phyloP scores from a whole-genome alignment of 1,140 invertebrate genomes.

The Cotesia typhae region DNA sequence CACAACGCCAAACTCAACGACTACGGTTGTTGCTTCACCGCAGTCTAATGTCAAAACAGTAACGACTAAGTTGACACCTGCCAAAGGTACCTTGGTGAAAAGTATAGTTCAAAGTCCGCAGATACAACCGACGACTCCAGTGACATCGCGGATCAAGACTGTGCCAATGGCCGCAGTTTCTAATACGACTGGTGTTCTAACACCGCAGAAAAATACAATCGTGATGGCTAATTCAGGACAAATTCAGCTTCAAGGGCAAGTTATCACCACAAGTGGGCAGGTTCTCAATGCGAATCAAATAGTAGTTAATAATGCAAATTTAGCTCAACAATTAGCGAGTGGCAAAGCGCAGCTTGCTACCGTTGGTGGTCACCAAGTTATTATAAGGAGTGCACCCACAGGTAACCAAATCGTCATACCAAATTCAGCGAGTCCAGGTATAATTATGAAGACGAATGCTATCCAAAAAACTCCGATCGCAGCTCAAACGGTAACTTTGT shows the following conservation, averaged over 20 bases:
- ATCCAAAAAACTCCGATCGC: conserved; percentile 21
- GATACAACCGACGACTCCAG: conserved; percentile 48
- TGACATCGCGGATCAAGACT: conserved; percentile 48
- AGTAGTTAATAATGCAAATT: conserved; percentile 76
- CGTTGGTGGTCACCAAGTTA: conserved; percentile 83
- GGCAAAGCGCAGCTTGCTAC: conserved; percentile 85
- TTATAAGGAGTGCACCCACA: conserved; percentile 73
- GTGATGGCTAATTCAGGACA: conserved; percentile 60
- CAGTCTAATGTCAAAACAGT: conserved; percentile 30
- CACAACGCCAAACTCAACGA: conserved; percentile 34
- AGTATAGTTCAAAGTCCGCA: conserved; percentile 51
- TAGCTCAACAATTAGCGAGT: conserved; percentile 79
- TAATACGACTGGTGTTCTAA: conserved; percentile 40
- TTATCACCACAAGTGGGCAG: conserved; percentile 62
- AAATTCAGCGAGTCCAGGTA: conserved; percentile 57
- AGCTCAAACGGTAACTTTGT: background rate
- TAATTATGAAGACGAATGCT: conserved; percentile 56
- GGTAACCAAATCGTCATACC: conserved; percentile 73
- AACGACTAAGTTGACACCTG: conserved; percentile 20
- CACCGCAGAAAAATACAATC: conserved; percentile 53
- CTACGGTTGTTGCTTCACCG: conserved; percentile 41
- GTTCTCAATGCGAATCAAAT: conserved; percentile 71
- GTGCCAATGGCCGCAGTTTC: conserved; percentile 44
- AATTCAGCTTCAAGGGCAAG: conserved; percentile 52
- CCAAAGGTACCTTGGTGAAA: conserved; percentile 46